These are phyloP conservation scores for Prunella himalayana DNA, from an alignment of 2,113 vertebrate genomes.

Conservation along the genomic window DNA sequence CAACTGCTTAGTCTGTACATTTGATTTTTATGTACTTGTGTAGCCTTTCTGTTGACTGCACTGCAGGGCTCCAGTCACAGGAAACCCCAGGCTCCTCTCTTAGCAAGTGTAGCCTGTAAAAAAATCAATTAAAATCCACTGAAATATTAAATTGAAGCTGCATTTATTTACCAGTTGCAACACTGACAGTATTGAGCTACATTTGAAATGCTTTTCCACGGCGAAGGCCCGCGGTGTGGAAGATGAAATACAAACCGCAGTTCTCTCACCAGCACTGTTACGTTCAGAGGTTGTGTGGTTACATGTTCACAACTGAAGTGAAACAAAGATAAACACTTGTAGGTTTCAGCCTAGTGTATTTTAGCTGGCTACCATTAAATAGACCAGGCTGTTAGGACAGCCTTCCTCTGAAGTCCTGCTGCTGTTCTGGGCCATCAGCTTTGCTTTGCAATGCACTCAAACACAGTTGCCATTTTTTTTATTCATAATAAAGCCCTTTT, in stretches of 20 bases:
- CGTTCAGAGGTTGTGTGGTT: neutral
- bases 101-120: neutral
- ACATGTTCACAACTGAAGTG: neutral
- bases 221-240: neutral
- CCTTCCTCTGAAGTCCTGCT: neutral
- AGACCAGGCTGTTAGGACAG: neutral
- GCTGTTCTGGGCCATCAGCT: neutral
- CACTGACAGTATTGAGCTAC: neutral
- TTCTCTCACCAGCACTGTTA: neutral
- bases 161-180: neutral
- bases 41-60: neutral
- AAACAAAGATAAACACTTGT: neutral
- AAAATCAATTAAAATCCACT: neutral
- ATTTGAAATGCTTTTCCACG: neutral
- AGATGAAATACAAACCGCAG: neutral
- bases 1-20: neutral
- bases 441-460: neutral
- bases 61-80: neutral
- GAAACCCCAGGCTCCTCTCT: neutral
- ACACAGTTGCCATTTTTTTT: fast-evolving
- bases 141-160: neutral
- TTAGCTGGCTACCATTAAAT: neutral
- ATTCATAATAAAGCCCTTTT: neutral
- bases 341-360: neutral
- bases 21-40: neutral